A percentile compares a stretch with the other conserved stretches of the same genome.
Evolutionary conservation across 1,140 invertebrate genomes (phyloP).

Genomic region (Panonychus citri): DNA sequence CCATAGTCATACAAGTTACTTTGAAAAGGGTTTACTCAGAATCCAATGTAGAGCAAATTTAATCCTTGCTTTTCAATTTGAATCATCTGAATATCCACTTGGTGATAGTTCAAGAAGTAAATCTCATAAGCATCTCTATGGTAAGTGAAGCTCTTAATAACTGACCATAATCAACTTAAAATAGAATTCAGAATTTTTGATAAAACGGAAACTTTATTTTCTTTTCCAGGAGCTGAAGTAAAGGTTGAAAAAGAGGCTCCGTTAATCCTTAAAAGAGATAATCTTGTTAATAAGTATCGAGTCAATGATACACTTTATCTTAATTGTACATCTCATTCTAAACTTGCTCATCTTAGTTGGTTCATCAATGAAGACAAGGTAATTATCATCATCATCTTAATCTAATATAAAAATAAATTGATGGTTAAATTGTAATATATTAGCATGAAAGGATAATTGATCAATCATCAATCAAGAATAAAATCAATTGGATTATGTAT

Average conservation of each 20-base stretch:
- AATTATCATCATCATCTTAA: too few relatives aligned
- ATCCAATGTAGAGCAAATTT: constrained; percentile 26
- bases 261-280: neutral
- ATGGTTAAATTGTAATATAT: too few relatives aligned
- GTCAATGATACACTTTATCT: neutral
- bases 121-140: neutral
- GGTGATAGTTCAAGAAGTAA: neutral
- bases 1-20: neutral
- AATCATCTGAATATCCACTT: constrained; percentile 52
- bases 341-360: neutral
- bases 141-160: neutral
- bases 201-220: too few relatives aligned
- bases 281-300: neutral
- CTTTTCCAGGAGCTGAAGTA: neutral
- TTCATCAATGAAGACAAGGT: neutral
- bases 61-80: constrained; percentile 48
- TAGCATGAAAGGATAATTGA: too few relatives aligned
- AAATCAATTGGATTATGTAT: too few relatives aligned
- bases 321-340: neutral
- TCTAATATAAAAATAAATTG: too few relatives aligned
- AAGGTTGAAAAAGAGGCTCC: neutral
- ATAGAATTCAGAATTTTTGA: too few relatives aligned
- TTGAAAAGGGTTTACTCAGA: neutral
- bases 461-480: too few relatives aligned
- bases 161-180: too few relatives aligned